phyloP scores from a whole-genome alignment of 2,113 vertebrate species.

The Copsychus sechellarum region DNA sequence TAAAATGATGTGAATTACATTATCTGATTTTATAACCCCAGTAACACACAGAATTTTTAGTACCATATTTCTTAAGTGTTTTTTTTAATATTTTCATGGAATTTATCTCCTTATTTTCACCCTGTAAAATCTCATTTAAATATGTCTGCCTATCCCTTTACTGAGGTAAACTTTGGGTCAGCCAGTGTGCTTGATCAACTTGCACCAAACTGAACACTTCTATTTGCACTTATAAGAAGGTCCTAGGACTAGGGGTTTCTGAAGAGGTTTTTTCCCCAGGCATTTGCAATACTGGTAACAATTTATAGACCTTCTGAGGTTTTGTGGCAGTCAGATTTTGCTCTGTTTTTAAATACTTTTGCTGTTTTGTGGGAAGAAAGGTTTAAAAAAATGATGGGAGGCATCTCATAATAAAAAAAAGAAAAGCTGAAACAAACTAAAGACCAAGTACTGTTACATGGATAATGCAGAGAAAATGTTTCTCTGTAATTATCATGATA shows the following conservation, averaged over 20 bases:
- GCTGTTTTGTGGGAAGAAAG: neutral
- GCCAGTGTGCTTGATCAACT: neutral
- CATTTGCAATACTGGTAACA: neutral
- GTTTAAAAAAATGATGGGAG: neutral
- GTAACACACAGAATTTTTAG: neutral
- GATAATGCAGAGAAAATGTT: neutral
- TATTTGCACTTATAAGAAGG: neutral
- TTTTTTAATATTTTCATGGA: neutral
- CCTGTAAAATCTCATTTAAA: neutral
- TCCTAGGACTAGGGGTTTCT: neutral
- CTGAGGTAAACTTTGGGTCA: neutral
- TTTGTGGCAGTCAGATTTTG: neutral
- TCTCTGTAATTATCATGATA: neutral
- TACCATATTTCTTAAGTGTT: neutral
- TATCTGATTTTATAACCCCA: neutral
- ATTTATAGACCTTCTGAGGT: neutral
- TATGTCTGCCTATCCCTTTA: neutral
- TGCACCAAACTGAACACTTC: neutral
- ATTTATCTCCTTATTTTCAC: neutral
- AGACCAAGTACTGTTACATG: neutral
- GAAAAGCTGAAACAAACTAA: neutral
- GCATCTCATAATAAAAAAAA: neutral
- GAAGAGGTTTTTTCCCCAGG: accelerated
- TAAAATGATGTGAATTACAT: neutral
- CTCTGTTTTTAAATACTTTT: neutral